Evolutionary conservation across 2,113 vertebrate genomes (phyloP).

Genomic region (Cochlearius cochlearius): DNA sequence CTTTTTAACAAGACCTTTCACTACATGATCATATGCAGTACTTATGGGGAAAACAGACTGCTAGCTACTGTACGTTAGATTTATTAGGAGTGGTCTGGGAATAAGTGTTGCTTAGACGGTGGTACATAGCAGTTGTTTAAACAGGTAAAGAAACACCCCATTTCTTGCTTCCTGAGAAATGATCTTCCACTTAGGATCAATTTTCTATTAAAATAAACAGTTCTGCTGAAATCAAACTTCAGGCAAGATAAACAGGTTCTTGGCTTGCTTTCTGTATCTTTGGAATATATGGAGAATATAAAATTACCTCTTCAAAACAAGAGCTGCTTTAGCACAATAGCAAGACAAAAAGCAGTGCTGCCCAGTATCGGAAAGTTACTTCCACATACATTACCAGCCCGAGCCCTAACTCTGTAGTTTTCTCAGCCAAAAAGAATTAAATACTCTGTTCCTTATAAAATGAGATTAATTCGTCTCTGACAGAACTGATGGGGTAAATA

Average conservation of each 20-base stretch:
- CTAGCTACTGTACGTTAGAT: neutral
- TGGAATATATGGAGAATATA: neutral
- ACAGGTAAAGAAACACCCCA: neutral
- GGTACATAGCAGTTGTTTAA: neutral
- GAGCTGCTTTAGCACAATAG: neutral
- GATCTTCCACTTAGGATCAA: neutral
- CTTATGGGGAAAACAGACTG: neutral
- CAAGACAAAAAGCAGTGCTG: neutral
- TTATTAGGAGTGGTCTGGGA: neutral
- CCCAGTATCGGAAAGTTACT: neutral
- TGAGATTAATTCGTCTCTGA: neutral
- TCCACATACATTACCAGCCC: neutral
- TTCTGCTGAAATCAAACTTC: neutral
- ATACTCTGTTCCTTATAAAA: neutral
- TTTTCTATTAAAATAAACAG: constrained; percentile 7
- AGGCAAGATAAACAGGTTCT: neutral
- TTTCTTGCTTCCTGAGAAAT: neutral
- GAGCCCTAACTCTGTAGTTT: neutral
- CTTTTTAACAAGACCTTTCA: neutral
- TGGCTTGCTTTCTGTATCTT: neutral
- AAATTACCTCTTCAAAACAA: neutral
- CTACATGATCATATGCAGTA: neutral
- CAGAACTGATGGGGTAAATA: neutral
- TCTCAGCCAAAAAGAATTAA: neutral
- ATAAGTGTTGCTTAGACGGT: neutral